Percentiles rank a stretch among this genome's conserved stretches.
Conservation (phyloP, 2,888 invertebrate species). For the Galeopsomyia nigrocyanea region DNA sequence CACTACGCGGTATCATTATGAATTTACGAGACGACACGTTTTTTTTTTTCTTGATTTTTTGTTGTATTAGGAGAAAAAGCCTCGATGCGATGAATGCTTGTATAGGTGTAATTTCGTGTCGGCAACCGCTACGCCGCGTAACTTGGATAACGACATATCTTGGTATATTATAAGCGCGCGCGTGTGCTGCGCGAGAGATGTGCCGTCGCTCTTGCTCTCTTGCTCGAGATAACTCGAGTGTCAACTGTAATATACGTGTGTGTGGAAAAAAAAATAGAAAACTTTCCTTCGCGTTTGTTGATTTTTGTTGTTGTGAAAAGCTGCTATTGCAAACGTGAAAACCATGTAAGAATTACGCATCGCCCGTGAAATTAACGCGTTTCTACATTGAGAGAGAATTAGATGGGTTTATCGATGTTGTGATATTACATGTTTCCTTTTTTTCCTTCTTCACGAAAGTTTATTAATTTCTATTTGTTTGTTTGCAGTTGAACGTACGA, state of each 20-base stretch:
- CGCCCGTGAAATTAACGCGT: no score
- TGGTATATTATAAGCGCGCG: no score
- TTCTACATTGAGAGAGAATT: not conserved
- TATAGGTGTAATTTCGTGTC: constrained; percentile 19
- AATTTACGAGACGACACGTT: not conserved
- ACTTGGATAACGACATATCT: constrained; percentile 32
- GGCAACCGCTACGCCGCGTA: constrained; percentile 15
- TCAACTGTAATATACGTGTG: not conserved
- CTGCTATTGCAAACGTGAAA: not conserved
- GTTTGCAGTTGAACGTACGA: no score
- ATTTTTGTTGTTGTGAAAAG: not conserved
- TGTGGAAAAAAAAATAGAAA: not conserved
- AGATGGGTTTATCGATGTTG: not conserved
- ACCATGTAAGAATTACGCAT: no score
- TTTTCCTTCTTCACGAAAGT: no score
- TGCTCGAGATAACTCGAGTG: not conserved
- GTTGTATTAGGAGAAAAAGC: no score
- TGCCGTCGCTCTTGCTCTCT: not conserved
- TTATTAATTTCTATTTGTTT: no score
- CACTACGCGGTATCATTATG: not conserved
- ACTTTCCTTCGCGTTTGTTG: not conserved
- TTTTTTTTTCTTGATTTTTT: no score
- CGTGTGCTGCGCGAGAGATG: not conserved
- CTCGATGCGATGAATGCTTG: not conserved
- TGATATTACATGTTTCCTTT: not conserved